A percentile compares a stretch with the other conserved stretches of the same genome.
These are phyloP conservation scores for Calephelis virginiensis DNA, from an alignment of 1,140 invertebrate genomes.

Conservation along the genomic window DNA sequence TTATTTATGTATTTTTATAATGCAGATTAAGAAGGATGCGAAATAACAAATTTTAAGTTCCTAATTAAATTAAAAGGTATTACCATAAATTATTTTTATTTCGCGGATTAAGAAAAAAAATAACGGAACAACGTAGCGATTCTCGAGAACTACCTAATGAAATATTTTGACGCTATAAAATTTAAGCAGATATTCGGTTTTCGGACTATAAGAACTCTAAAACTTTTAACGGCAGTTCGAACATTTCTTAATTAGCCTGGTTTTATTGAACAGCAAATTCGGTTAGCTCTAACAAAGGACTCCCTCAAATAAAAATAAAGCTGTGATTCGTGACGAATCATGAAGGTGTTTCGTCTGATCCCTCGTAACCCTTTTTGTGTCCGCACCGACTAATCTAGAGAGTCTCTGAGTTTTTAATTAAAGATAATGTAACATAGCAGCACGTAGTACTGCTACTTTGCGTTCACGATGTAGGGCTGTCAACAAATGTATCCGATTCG, in stretches of 20 bases:
- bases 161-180: slow-evolving; percentile 50
- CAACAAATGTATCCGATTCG: not conserved
- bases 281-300: slow-evolving; percentile 70
- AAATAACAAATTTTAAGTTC: no score
- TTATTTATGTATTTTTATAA: no score
- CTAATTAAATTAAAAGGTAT: not conserved
- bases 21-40: no score
- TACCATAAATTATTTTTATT: slow-evolving; percentile 16
- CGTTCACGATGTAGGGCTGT: slow-evolving; percentile 35
- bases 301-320: slow-evolving; percentile 75
- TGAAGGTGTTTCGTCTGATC: slow-evolving; percentile 66
- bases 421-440: slow-evolving; percentile 72
- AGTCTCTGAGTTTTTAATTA: slow-evolving; percentile 72
- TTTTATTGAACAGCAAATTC: slow-evolving; percentile 75
- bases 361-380: slow-evolving; percentile 71
- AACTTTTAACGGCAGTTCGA: slow-evolving; percentile 60
- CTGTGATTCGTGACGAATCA: slow-evolving; percentile 73
- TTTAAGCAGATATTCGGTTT: slow-evolving; percentile 33
- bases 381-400: slow-evolving; percentile 68
- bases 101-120: slow-evolving; percentile 4
- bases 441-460: slow-evolving; percentile 55
- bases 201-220: slow-evolving; percentile 44
- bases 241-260: slow-evolving; percentile 75
- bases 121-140: slow-evolving; percentile 8
- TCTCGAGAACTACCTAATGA: slow-evolving; percentile 41